These are phyloP conservation scores for Apeira syringaria DNA, from an alignment of 2,888 invertebrate species.

Conservation along the genomic window DNA sequence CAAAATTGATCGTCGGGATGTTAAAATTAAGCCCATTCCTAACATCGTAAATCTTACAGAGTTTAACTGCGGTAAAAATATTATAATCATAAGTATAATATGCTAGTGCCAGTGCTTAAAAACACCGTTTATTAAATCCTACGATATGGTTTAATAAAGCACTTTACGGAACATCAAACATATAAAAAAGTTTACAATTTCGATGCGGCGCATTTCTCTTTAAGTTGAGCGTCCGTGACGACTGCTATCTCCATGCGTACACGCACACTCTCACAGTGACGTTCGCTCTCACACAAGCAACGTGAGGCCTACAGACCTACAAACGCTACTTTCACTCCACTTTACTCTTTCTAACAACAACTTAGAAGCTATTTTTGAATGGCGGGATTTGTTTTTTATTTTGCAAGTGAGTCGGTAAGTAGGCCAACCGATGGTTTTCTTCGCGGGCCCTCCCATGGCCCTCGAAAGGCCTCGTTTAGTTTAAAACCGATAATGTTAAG, in stretches of 20 bases:
- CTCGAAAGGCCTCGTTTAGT: conserved; percentile 59
- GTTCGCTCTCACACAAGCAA: conserved; percentile 53
- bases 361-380: conserved; percentile 45
- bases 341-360: conserved; percentile 34
- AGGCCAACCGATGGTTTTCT: conserved; percentile 71
- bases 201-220: conserved; percentile 72
- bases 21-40: conserved; percentile 27
- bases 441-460: conserved; percentile 66
- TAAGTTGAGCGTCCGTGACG: conserved; percentile 57
- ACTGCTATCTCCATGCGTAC: conserved; percentile 77
- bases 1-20: conserved; percentile 18
- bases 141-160: too few species aligned
- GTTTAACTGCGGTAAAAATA: too few species aligned
- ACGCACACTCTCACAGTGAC: conserved; percentile 58
- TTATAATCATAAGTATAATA: too few species aligned
- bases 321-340: conserved; percentile 63
- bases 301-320: conserved; percentile 79
- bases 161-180: too few species aligned
- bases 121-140: too few species aligned
- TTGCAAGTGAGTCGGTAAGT: conserved; percentile 63
- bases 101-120: too few species aligned
- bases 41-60: not conserved
- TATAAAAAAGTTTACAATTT: conserved; percentile 1
- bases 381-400: conserved; percentile 25
- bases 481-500: conserved; percentile 52